phyloP scores from a whole-genome alignment of 2,797 vertebrate genomes.

The Danionella dracula region DNA sequence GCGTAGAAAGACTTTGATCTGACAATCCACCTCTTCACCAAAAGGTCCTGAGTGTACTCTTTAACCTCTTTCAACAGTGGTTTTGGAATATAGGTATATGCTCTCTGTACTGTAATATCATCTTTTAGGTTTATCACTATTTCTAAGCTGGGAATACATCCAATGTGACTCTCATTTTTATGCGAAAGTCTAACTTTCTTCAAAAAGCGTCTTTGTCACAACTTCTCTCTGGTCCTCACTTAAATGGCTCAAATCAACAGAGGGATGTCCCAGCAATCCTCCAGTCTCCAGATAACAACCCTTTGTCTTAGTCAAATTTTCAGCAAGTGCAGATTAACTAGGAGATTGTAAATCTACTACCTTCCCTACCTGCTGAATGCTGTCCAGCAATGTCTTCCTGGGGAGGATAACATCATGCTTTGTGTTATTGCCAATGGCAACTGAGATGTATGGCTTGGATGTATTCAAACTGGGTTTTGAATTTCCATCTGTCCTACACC shows the following conservation, averaged over 20 bases:
- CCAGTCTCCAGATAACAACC: neutral
- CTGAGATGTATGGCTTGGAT: neutral
- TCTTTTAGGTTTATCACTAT: constrained; percentile 15
- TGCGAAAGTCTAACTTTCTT: constrained; percentile 8
- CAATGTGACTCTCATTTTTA: neutral
- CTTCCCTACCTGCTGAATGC: neutral
- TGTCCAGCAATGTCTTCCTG: neutral
- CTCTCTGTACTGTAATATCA: neutral
- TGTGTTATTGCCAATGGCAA: neutral
- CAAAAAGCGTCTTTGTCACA: neutral
- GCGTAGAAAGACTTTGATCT: neutral
- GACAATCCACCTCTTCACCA: neutral
- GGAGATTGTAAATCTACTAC: neutral
- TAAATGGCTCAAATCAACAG: neutral
- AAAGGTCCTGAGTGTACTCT: constrained; percentile 16
- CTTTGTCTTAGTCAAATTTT: neutral
- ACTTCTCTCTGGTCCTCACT: neutral
- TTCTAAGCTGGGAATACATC: constrained; percentile 7
- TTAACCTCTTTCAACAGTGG: neutral
- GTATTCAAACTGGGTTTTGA: neutral
- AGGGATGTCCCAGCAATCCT: neutral
- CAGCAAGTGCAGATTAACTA: neutral
- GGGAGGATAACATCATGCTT: neutral
- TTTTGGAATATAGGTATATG: neutral
- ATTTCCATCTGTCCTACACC: neutral